These are phyloP conservation scores for Linnaemya tessellans DNA, from an alignment of 2,888 invertebrate genomes.

Conservation along the genomic window DNA sequence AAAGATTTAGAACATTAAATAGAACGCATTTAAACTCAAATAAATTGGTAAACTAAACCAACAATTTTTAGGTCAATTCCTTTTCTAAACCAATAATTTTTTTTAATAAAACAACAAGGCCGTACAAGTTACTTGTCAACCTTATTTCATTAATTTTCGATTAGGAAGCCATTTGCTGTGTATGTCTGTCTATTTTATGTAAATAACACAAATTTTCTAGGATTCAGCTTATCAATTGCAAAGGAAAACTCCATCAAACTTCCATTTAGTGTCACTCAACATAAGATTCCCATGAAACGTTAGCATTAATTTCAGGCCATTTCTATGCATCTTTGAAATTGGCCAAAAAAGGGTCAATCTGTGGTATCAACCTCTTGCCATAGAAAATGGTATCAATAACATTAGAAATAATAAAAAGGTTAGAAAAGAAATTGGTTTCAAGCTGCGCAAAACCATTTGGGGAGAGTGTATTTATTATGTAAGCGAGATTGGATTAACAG, in stretches of 20 bases:
- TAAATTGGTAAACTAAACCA: no score
- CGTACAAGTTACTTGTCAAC: no score
- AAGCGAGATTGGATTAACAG: no score
- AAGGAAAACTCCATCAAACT: constrained; percentile 18
- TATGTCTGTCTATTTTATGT: background rate
- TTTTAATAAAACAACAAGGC: no score
- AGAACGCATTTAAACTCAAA: no score
- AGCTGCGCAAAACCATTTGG: background rate
- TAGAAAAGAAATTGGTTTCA: background rate
- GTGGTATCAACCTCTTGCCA: constrained; percentile 1
- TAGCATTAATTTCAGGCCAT: no score
- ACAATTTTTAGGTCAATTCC: no score
- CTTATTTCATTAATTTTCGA: no score
- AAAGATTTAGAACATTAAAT: no score
- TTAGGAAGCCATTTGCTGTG: no score
- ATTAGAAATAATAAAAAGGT: background rate
- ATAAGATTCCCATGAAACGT: background rate
- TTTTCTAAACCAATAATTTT: no score
- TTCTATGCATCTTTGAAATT: background rate
- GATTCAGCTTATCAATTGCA: background rate
- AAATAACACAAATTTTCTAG: background rate
- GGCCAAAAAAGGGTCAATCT: constrained; percentile 38
- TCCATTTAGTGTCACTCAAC: constrained; percentile 22
- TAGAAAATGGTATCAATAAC: background rate
- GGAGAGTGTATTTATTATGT: no score